Conservation (phyloP, 2,888 invertebrate species). For the Ectropis crepuscularia region DNA sequence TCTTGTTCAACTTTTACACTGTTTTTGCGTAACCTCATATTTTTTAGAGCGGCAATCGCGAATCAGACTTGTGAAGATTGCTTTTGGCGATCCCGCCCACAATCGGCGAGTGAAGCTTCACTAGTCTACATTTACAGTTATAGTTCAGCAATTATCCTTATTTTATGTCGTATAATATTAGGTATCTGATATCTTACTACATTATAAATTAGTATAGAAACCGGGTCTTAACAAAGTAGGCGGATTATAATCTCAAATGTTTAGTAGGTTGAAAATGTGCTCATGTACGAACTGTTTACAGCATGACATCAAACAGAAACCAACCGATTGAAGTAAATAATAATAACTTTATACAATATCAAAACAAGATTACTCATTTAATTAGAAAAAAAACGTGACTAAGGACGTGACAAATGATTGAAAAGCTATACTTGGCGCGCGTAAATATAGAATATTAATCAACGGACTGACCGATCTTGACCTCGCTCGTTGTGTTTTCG, state of each 20-base stretch:
- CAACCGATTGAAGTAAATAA: conserved; percentile 9
- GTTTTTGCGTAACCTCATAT: conserved; percentile 27
- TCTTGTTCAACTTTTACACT: too few relatives aligned
- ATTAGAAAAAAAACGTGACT: conserved; percentile 22
- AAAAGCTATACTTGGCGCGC: conserved; percentile 22
- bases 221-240: conserved; percentile 30
- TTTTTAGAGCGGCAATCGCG: conserved; percentile 50
- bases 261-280: conserved; percentile 27
- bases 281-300: conserved; percentile 1
- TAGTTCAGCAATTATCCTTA: conserved; percentile 41
- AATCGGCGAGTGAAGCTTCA: conserved; percentile 37
- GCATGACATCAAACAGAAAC: conserved; percentile 21
- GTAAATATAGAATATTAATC: conserved; percentile 46
- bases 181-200: conserved; percentile 38
- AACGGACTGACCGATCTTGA: conserved; percentile 49
- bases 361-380: conserved; percentile 23
- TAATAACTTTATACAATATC: conserved; percentile 13
- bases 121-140: conserved; percentile 46
- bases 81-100: conserved; percentile 59
- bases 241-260: conserved; percentile 26
- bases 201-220: conserved; percentile 40
- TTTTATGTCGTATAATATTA: conserved; percentile 39
- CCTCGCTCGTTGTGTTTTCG: conserved; percentile 34
- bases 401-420: conserved; percentile 29
- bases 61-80: conserved; percentile 47